Evolutionary conservation across 2,113 vertebrate species (phyloP), one percentile per base, ranked within the genome.

Genomic region (Prinia subflava): DNA sequence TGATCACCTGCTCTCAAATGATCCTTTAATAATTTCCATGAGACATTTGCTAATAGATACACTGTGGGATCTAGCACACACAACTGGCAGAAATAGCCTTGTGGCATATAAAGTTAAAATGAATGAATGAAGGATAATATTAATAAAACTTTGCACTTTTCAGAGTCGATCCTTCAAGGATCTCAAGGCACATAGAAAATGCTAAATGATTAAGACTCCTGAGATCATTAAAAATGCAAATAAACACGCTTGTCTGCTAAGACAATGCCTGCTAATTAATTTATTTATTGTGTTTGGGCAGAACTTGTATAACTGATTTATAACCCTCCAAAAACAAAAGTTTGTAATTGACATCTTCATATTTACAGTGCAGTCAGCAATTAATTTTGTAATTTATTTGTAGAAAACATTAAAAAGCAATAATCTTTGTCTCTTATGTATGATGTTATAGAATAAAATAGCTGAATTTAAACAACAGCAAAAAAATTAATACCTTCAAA

Each of bases 171-270:
- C 35, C 64, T 91, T 84, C 44, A 94, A 93, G 37, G 49, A 94
- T 83, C 57, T 91, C 90, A 75, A 87, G 73, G 70, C 69, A 92
- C 55, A 83, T 21, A 64, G 68, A 94, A 92, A 90, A 79, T 55
- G 24, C 50, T 89, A 95, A 90, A 92, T 80, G 42, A 79, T 91
- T 89, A 90, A 74, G 70, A 50, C 76, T 95, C 74, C 81, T 69
- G 57, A 91, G 78, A 92, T 90, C 75, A 90, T 90, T 95, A 89
- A 85, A 91, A 56, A 94, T 89, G 78, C 75, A 95, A 96, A 95
- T 63, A 96, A 96, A 92, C 55, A 69, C 20, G n/a, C 18, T 64
- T 92, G 75, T 95, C 94, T 87, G 67, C 57, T 81, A 94, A 93
- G 91, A 94, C 82, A 62, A 77, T 62, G 77, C 22, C 80, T 94